Evolutionary conservation across 2,797 vertebrate species (phyloP).

Genomic region (Thalassophryne amazonica): DNA sequence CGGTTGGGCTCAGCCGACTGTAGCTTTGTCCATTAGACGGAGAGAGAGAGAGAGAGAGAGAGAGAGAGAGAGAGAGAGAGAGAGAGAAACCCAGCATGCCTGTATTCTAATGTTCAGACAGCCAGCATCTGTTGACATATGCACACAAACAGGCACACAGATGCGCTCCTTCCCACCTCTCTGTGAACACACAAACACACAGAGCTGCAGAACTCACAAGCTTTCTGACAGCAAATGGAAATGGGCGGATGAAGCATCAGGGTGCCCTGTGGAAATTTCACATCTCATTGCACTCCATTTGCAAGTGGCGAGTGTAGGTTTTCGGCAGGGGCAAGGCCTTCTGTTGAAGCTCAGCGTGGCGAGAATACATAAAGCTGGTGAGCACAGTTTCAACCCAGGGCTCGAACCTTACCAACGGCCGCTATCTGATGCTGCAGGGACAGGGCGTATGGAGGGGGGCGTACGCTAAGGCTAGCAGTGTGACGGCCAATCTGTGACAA

Average conservation of each 20-base stretch:
- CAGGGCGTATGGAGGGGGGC: conserved; percentile 59
- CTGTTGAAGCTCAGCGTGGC: conserved; percentile 52
- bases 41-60: conserved; percentile 26
- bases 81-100: conserved; percentile 24
- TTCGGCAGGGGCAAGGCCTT: conserved; percentile 64
- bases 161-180: conserved; percentile 34
- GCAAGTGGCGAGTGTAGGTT: conserved; percentile 64
- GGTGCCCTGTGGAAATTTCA: conserved; percentile 75
- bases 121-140: conserved; percentile 65
- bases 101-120: conserved; percentile 48
- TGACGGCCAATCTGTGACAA: conserved; percentile 67
- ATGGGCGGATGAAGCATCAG: conserved; percentile 63
- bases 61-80: not conserved
- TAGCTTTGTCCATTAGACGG: conserved; percentile 53
- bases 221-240: conserved; percentile 68
- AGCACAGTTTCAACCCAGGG: conserved; percentile 30
- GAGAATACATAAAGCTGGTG: conserved; percentile 60
- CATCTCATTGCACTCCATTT: conserved; percentile 80
- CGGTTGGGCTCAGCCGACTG: conserved; percentile 37
- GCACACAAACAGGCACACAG: conserved; percentile 41
- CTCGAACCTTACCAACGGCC: conserved; percentile 56
- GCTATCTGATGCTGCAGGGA: conserved; percentile 62
- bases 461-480: conserved; percentile 65
- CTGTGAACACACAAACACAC: conserved; percentile 17
- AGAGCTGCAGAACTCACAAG: conserved; percentile 49